Base-by-base conservation (phyloP, 2,113 vertebrate genomes). In the Phyllostomus discolor region DNA sequence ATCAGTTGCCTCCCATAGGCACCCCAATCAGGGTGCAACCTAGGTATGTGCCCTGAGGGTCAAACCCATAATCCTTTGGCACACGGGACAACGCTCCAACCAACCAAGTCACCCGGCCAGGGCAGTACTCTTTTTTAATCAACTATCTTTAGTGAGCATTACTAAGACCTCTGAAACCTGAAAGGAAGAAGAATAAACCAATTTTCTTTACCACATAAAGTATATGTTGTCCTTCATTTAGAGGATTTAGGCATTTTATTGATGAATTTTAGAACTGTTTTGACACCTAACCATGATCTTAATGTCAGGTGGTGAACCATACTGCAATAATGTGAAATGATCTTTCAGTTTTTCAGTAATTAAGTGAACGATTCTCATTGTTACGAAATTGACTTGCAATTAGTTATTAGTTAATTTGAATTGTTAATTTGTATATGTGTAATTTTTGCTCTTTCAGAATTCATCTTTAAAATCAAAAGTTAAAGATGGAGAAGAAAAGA, bases 381-480 rank as follows among this genome's bases (percentile, higher is more conserved):
- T 79, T 93, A 11, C 86, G 16, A 95, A 72, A 76, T 88, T 90
- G 19, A 24, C 93, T 88, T 93, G 41, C 31, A 64, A 73, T 92
- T 46, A 31, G 15, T 88, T 59, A 22, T 43, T 72, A 91, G 14
- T 93, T 4, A 54, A 11, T 66, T 83, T 90, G 26, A 93, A 54
- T 80, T 28, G 0, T 90, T 89, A 69, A 88, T 90, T 2, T 70
- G 15, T 86, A 31, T 92, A 11, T 54, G 14, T 73, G 64, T 80
- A 43, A 59, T 82, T 84, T 96, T 10, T 92, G 38, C 41, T 90
- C 6, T 79, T 80, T 46, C 89, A 99, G 98, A 98, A 98, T 81
- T 96, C 97, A 54, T 64, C 98, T 54, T 85, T 6, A 73, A 97
- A 88, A 88, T 76, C 93, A 78, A 96, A 97, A 94, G 88, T 31